phyloP scores from a whole-genome alignment of 2,888 invertebrate species.

The Caenorhabditis plicata region DNA sequence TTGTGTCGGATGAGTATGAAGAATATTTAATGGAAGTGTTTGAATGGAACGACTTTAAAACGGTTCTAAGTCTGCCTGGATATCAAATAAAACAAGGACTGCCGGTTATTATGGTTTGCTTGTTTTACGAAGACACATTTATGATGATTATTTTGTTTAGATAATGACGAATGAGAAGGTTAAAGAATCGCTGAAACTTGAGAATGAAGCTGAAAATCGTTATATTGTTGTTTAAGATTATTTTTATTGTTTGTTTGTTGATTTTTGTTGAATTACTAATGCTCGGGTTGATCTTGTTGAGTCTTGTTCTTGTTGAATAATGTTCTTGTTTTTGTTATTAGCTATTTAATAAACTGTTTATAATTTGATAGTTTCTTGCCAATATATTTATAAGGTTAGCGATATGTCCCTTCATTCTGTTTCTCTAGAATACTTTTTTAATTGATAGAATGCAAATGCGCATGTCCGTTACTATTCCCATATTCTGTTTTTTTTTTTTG shows the following conservation, averaged over 20 bases:
- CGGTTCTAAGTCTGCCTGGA: slow-evolving; percentile 29
- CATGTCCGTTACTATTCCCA: no score
- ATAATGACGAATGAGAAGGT: slow-evolving; percentile 24
- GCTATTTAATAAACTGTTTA: background rate
- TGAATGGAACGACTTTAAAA: slow-evolving; percentile 40
- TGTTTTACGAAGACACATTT: background rate
- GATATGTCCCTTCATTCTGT: slow-evolving; percentile 3
- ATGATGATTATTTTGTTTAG: slow-evolving; percentile 6
- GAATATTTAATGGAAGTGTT: slow-evolving; percentile 49
- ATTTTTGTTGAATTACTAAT: background rate
- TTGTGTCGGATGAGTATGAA: slow-evolving; percentile 47
- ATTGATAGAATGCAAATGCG: no score
- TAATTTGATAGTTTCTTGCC: no score
- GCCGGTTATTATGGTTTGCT: slow-evolving; percentile 52
- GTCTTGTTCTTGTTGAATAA: no score
- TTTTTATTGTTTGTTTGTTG: background rate
- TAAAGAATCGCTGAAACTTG: slow-evolving; percentile 4
- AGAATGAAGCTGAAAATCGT: slow-evolving; percentile 19
- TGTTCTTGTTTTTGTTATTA: background rate
- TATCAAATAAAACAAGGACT: slow-evolving; percentile 52
- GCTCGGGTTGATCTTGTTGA: no score
- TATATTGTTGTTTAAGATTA: background rate
- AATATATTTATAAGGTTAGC: no score
- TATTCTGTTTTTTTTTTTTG: no score
- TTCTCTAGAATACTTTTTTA: background rate